Evolutionary conservation across 2,113 vertebrate genomes (phyloP).

Genomic region (Danio rerio): GRCz12tu NC_133182.1:43843001-43843500

Average conservation of each 20-base stretch:
- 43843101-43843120: too few species aligned
- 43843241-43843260: neutral
- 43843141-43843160: too few species aligned
- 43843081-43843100: too few species aligned
- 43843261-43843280: neutral
- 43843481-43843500: neutral
- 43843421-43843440: neutral
- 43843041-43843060: too few species aligned
- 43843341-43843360: neutral
- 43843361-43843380: neutral
- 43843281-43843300: neutral
- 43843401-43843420: neutral
- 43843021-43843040: too few species aligned
- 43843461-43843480: slow-evolving; percentile 3
- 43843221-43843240: too few species aligned
- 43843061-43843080: too few species aligned
- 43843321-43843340: neutral
- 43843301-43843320: neutral
- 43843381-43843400: neutral
- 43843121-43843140: too few species aligned
- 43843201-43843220: too few species aligned
- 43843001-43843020: too few species aligned
- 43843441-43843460: neutral
- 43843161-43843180: too few species aligned
- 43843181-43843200: too few species aligned